Evolutionary conservation across 1,140 invertebrate genomes (phyloP).

Genomic region (Batillaria attramentaria): DNA sequence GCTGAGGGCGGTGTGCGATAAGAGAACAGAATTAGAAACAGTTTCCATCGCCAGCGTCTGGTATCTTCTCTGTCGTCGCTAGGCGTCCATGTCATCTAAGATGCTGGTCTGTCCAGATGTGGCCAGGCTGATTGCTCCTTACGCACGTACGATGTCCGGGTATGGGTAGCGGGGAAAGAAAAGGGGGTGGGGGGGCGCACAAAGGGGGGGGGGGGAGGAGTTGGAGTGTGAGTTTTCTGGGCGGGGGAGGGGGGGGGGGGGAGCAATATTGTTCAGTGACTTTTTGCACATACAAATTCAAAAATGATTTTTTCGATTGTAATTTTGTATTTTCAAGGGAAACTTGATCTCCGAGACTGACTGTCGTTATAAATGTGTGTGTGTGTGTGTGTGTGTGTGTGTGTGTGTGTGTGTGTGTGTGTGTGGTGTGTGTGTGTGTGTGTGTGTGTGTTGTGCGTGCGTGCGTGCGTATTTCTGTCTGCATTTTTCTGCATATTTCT

Average conservation of each 20-base stretch:
- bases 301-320: too few relatives aligned
- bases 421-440: neutral
- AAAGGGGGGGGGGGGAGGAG: neutral
- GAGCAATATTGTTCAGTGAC: neutral
- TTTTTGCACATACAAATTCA: too few relatives aligned
- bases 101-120: neutral
- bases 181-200: constrained; percentile 6
- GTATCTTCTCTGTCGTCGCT: too few relatives aligned
- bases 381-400: neutral
- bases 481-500: neutral
- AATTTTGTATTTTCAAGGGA: too few relatives aligned
- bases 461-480: neutral
- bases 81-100: neutral
- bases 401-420: neutral
- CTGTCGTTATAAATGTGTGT: constrained; percentile 14
- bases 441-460: neutral
- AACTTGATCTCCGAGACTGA: neutral
- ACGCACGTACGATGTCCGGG: neutral
- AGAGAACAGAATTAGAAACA: neutral
- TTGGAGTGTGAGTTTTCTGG: neutral
- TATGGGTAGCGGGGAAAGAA: neutral
- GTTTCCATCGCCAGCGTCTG: too few relatives aligned
- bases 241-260: neutral
- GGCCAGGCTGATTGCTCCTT: neutral
- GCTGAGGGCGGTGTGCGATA: neutral